phyloP scores from a whole-genome alignment of 2,113 vertebrate species.

The Trichomycterus rosablanca region DNA sequence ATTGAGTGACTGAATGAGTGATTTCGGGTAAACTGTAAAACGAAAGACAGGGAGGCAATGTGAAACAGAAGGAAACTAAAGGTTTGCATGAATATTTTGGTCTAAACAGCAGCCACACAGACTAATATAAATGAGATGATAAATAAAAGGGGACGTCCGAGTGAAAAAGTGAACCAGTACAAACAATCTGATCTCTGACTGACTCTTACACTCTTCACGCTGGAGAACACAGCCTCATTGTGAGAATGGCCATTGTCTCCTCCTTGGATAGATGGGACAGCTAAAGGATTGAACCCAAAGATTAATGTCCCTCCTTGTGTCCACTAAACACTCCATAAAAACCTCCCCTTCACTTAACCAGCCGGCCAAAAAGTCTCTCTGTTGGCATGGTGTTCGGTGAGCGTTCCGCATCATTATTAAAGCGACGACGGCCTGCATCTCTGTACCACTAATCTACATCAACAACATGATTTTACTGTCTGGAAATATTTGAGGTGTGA shows the following conservation, averaged over 20 bases:
- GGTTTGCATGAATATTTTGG: slow-evolving; percentile 4
- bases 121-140: slow-evolving; percentile 6
- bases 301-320: slow-evolving; percentile 44
- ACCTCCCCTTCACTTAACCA: slow-evolving; percentile 48
- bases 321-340: slow-evolving; percentile 42
- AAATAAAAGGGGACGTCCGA: slow-evolving; percentile 18
- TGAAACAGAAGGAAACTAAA: slow-evolving; percentile 2
- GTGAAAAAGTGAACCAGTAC: slow-evolving; percentile 21
- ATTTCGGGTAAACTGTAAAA: neutral
- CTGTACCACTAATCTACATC: neutral
- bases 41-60: neutral
- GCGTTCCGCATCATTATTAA: slow-evolving; percentile 21
- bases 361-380: slow-evolving; percentile 17
- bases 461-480: neutral
- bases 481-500: no score
- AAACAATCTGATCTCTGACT: slow-evolving; percentile 11
- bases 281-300: slow-evolving; percentile 43
- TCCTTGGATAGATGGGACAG: slow-evolving; percentile 36
- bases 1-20: neutral
- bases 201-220: slow-evolving; percentile 31
- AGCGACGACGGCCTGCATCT: slow-evolving; percentile 2
- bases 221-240: slow-evolving; percentile 34
- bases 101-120: neutral
- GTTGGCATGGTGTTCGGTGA: slow-evolving; percentile 12
- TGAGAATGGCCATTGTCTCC: slow-evolving; percentile 16